A percentile compares a stretch with the other conserved stretches of the same genome.
Conservation (phyloP, 1,140 invertebrate genomes). For the Spodoptera frugiperda region DNA sequence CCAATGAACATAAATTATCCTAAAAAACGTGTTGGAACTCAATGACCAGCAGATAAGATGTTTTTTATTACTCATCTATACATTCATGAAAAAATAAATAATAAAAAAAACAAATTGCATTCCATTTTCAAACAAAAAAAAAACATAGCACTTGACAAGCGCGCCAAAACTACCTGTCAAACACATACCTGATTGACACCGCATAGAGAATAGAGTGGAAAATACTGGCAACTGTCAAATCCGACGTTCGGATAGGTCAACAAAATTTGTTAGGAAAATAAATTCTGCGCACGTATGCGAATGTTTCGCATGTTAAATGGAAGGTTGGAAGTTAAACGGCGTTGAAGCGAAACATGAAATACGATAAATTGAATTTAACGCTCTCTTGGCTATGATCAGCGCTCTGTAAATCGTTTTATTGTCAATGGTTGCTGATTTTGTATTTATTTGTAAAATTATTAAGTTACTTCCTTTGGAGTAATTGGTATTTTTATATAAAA, state of each 20-base stretch:
- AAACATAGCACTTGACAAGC: no score
- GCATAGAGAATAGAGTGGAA: neutral
- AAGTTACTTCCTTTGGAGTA: neutral
- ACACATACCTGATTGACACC: neutral
- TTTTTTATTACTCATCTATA: no score
- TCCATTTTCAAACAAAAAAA: no score
- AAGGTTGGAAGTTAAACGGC: conserved; percentile 29
- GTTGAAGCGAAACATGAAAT: conserved; percentile 26
- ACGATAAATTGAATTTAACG: conserved; percentile 35
- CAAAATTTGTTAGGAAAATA: conserved; percentile 23
- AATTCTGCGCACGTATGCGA: conserved; percentile 54
- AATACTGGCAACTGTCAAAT: neutral
- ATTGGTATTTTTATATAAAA: no score
- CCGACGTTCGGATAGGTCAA: conserved; percentile 4
- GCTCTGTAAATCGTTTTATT: neutral
- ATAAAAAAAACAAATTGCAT: no score
- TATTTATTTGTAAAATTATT: no score
- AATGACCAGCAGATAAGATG: no score
- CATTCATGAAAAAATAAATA: no score
- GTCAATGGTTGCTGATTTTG: conserved; percentile 2
- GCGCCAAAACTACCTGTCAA: neutral
- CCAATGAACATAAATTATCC: no score
- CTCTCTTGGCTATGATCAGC: neutral
- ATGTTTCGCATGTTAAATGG: conserved; percentile 52
- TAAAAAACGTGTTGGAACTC: no score